Evolutionary conservation across 23 tunicate genomes (phyloP).

Genomic region (Corella eumyota): DNA sequence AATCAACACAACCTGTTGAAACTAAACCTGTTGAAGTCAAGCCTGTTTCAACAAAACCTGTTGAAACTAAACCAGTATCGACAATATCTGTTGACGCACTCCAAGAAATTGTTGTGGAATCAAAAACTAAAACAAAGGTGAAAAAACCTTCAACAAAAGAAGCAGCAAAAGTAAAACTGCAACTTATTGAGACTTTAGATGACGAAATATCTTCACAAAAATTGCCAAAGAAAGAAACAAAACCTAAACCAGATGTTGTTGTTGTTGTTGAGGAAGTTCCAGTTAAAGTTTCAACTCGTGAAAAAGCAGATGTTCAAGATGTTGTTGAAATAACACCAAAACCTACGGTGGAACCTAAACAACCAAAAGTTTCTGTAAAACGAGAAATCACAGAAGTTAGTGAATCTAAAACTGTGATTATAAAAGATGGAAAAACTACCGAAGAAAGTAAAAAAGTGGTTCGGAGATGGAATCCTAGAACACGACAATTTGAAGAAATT

Average conservation of each 20-base stretch:
- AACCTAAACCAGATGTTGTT: not conserved
- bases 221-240: not conserved
- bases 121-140: not conserved
- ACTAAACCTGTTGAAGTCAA: not conserved
- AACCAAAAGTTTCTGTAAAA: too few relatives aligned
- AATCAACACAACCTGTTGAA: not conserved
- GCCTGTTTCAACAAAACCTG: slow-evolving; percentile 1
- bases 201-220: too few relatives aligned
- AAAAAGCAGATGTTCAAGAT: too few relatives aligned
- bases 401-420: slow-evolving; percentile 1
- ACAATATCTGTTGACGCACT: not conserved
- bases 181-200: too few relatives aligned
- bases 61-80: not conserved
- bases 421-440: slow-evolving; percentile 1
- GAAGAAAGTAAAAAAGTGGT: slow-evolving; percentile 16
- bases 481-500: slow-evolving; percentile 40
- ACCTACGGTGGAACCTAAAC: not conserved
- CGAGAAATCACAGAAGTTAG: too few relatives aligned
- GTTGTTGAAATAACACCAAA: too few relatives aligned
- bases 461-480: slow-evolving; percentile 50
- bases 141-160: not conserved
- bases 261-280: not conserved
- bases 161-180: too few relatives aligned
- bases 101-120: not conserved
- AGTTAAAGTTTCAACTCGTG: slow-evolving; percentile 1